Percentiles rank a stretch among this genome's conserved stretches.
phyloP scores from a whole-genome alignment of 37 sponge, comb jelly and placozoan species.

The Halichondria panicea region DNA sequence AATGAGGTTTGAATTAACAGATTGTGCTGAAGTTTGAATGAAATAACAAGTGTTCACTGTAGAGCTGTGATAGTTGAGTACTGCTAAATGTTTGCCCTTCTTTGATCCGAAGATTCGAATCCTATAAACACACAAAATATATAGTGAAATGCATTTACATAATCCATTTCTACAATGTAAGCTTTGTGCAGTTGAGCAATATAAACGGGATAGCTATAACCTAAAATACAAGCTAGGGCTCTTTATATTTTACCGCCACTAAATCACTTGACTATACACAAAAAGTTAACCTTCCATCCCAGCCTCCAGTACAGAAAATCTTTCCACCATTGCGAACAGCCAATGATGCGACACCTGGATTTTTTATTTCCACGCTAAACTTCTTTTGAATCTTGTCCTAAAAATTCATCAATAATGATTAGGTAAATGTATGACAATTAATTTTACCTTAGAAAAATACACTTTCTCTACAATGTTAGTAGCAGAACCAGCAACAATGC shows the following conservation, averaged over 20 bases:
- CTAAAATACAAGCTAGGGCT: not conserved
- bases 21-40: not conserved
- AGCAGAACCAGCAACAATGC: slow-evolving; percentile 53
- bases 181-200: too few relatives aligned
- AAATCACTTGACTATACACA: not conserved
- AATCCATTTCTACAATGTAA: too few relatives aligned
- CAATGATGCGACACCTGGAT: slow-evolving; percentile 55
- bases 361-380: slow-evolving; percentile 44
- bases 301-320: slow-evolving; percentile 73
- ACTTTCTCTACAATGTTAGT: slow-evolving; percentile 36
- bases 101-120: slow-evolving; percentile 68
- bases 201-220: too few relatives aligned
- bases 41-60: slow-evolving; percentile 43
- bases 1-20: slow-evolving; percentile 43
- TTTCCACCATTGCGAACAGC: slow-evolving; percentile 55
- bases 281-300: slow-evolving; percentile 72
- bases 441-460: slow-evolving; percentile 21
- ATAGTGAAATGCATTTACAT: not conserved
- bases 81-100: slow-evolving; percentile 78
- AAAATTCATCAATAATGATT: not conserved
- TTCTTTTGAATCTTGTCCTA: slow-evolving; percentile 35
- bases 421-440: not conserved
- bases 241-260: not conserved
- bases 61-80: slow-evolving; percentile 58
- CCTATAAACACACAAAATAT: too few relatives aligned